Evolutionary conservation across 1,140 invertebrate genomes (phyloP), one percentile per base, ranked within the genome.

Genomic region (Aphis gossypii): DNA sequence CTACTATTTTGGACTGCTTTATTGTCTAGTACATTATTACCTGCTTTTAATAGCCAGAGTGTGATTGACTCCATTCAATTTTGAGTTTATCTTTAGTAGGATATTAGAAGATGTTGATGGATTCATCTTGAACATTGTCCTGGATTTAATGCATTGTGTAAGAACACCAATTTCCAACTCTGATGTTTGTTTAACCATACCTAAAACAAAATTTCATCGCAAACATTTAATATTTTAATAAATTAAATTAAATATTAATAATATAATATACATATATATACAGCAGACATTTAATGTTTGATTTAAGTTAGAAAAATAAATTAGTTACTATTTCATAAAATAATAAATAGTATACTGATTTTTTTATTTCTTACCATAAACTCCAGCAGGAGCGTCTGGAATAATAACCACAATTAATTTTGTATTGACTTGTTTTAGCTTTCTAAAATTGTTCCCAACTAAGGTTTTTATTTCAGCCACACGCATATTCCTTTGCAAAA

Each of bases 31-130:
- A 76, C 46, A 18, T 46, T 20, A 91, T 41, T 93, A 93, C 92
- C 82, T 84, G 48, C 35, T 84, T 86, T 7, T 83, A 35, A 1
- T 11, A 21, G 44, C 68, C 30, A 94, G 93, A 38, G 95, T 95
- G 95, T 98, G 97, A 96, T 99, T 99, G 0, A 97, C 95, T 0
- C 98, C 98, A 95, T 98, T 98, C 56, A 99, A 94, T 95, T 99
- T 99, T 0, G 97, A 97, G 95, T 97, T 97, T 0, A 99, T 96
- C 96, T 99, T 99, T 1, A 98, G 95, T 30, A 98, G 95, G 94
- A 99, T 97, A 95, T 99, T 99, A 0, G 95, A 94, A n/a, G 96
- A 95, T 0, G 96, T 96, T 8, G 96, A 95, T 20, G 94, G 46
- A 94, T 95, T 96, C 94, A 96, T 95, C 94, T 82, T 95, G 92